A percentile compares a stretch with the other conserved stretches of the same genome.
Conservation (phyloP, 2,113 vertebrate genomes). For the Trachemys scripta region DNA sequence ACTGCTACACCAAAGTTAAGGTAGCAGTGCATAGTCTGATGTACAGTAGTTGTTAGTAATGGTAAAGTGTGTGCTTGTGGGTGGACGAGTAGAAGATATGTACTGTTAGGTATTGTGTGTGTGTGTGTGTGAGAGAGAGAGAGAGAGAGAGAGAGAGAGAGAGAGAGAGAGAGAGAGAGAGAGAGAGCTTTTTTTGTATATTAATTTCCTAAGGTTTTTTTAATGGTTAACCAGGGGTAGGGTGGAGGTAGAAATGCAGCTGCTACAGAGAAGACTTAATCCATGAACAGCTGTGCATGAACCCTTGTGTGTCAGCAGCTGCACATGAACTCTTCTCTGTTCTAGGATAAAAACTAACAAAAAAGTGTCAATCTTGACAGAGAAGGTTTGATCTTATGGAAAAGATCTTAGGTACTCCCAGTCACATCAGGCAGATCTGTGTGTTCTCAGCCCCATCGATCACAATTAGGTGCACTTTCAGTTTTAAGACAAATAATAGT, state of each 20-base stretch:
- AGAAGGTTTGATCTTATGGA: neutral
- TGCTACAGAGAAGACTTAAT: neutral
- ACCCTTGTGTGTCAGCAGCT: neutral
- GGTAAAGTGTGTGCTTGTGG: fast-evolving
- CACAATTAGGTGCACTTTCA: neutral
- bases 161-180: neutral
- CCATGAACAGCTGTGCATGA: neutral
- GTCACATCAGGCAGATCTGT: neutral
- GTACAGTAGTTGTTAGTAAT: neutral
- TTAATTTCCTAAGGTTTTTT: neutral
- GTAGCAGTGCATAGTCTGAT: neutral
- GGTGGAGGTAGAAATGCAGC: neutral
- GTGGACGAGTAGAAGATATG: neutral
- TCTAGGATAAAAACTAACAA: neutral
- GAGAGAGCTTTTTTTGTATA: neutral
- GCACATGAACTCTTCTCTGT: neutral
- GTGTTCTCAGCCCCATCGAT: neutral
- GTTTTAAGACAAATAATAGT: neutral
- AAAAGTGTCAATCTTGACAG: neutral
- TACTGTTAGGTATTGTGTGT: neutral
- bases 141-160: neutral
- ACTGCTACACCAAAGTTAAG: neutral
- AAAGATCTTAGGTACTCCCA: neutral
- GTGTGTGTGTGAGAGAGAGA: neutral
- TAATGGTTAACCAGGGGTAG: neutral